phyloP scores from a whole-genome alignment of 92 coral and sea anemone species.

The Montipora capitata region DNA sequence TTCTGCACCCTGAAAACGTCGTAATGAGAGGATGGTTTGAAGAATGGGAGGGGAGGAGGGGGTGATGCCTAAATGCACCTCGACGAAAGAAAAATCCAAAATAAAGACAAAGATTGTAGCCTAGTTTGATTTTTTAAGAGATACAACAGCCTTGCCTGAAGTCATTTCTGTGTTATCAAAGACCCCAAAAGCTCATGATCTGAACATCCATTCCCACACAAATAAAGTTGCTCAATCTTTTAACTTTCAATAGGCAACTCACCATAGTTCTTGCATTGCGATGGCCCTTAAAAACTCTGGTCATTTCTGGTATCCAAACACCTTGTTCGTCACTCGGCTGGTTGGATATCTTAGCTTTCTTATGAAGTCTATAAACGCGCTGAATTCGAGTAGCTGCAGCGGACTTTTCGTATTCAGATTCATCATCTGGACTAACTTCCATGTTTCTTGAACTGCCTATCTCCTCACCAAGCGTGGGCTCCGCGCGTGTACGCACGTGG shows the following conservation, averaged over 20 bases:
- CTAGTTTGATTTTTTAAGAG: too few species aligned
- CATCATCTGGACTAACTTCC: not conserved
- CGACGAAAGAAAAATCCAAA: too few species aligned
- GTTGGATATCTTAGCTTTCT: conserved; percentile 53
- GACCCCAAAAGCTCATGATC: too few species aligned
- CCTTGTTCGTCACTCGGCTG: conserved; percentile 27
- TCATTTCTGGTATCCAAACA: conserved; percentile 88
- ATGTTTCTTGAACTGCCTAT: not conserved
- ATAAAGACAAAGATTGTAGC: too few species aligned
- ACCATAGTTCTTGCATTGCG: conserved; percentile 99
- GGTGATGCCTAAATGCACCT: too few species aligned
- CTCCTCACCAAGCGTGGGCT: conserved; percentile 38
- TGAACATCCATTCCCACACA: too few species aligned
- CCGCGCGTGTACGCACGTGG: conserved; percentile 36
- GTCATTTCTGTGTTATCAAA: too few species aligned
- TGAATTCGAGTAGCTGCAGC: conserved; percentile 94
- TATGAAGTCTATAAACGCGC: conserved; percentile 89
- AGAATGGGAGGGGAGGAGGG: too few species aligned
- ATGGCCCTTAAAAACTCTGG: conserved; percentile 90
- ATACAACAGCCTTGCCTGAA: too few species aligned
- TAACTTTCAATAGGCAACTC: conserved; percentile 10
- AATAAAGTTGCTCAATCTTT: not conserved
- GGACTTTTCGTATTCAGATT: conserved; percentile 44
- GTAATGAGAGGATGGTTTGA: too few species aligned
- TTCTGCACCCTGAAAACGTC: too few species aligned